Percentiles rank a stretch among this genome's conserved stretches.
phyloP scores from a whole-genome alignment of 2,888 invertebrate species.

The Magallana nippona region DNA sequence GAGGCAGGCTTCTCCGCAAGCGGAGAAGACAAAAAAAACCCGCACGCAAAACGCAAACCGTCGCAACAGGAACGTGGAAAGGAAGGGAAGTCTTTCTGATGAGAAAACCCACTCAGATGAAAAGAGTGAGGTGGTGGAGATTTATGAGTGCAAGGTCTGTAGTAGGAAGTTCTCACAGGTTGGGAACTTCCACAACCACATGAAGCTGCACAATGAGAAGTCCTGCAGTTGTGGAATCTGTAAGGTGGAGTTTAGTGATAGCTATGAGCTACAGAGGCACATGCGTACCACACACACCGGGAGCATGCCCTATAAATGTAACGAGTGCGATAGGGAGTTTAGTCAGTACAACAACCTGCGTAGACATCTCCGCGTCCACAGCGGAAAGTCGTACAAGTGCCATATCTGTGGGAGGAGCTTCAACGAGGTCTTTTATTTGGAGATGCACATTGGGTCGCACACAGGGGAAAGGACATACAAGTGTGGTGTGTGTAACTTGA shows the following conservation, averaged over 20 bases:
- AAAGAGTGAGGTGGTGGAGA: conserved; percentile 45
- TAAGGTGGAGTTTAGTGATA: conserved; percentile 50
- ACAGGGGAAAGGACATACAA: conserved; percentile 64
- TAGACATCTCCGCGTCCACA: conserved; percentile 59
- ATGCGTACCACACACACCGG: conserved; percentile 60
- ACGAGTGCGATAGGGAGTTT: conserved; percentile 60
- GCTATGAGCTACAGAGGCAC: conserved; percentile 56
- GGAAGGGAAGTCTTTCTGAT: not conserved
- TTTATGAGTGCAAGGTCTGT: conserved; percentile 53
- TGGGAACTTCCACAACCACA: conserved; percentile 55
- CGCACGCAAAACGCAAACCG: conserved; percentile 15
- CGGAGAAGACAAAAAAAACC: conserved; percentile 38
- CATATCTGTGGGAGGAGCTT: conserved; percentile 61
- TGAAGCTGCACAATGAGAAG: conserved; percentile 52
- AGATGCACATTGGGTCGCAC: conserved; percentile 64
- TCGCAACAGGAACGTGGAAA: conserved; percentile 11
- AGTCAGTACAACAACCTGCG: conserved; percentile 60
- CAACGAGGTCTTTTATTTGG: conserved; percentile 62
- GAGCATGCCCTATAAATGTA: conserved; percentile 62
- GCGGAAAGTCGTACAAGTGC: conserved; percentile 60
- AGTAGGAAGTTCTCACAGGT: conserved; percentile 54
- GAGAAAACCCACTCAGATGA: conserved; percentile 28
- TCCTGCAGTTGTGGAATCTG: conserved; percentile 57
- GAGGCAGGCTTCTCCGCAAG: conserved; percentile 41
- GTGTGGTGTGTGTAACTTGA: conserved; percentile 60